Percentiles rank a stretch among this genome's conserved stretches.
phyloP scores from a whole-genome alignment of 2,113 vertebrate genomes.

The Felis chaus region DNA sequence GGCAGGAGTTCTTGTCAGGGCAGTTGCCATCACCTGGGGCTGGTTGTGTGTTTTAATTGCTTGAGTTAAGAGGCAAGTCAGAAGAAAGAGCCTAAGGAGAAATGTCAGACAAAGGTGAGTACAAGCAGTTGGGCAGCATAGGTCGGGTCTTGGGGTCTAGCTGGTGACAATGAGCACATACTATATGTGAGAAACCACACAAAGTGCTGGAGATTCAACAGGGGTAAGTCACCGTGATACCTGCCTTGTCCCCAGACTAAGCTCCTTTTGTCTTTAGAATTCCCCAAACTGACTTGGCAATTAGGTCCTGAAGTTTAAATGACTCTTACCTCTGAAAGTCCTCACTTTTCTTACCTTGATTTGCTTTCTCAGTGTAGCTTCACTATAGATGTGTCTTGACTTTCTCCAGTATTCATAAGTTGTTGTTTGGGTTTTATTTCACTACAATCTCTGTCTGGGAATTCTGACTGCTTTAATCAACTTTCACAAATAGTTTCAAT shows the following conservation, averaged over 20 bases:
- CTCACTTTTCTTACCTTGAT: neutral
- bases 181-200: neutral
- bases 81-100: neutral
- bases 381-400: neutral
- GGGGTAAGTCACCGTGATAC: neutral
- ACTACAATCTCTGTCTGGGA: neutral
- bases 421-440: neutral
- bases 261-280: neutral
- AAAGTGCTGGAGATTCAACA: neutral
- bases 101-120: neutral
- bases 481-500: neutral
- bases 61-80: neutral
- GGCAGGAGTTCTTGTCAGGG: neutral
- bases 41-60: neutral
- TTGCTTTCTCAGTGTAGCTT: neutral
- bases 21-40: neutral
- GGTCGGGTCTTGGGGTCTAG: neutral
- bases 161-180: neutral
- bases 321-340: neutral
- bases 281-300: neutral
- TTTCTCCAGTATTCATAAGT: neutral
- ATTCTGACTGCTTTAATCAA: neutral
- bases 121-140: neutral
- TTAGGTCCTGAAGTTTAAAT: neutral
- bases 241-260: neutral